Base-by-base conservation (phyloP, 2,797 vertebrate species). In the Pipistrellus kuhlii region DNA sequence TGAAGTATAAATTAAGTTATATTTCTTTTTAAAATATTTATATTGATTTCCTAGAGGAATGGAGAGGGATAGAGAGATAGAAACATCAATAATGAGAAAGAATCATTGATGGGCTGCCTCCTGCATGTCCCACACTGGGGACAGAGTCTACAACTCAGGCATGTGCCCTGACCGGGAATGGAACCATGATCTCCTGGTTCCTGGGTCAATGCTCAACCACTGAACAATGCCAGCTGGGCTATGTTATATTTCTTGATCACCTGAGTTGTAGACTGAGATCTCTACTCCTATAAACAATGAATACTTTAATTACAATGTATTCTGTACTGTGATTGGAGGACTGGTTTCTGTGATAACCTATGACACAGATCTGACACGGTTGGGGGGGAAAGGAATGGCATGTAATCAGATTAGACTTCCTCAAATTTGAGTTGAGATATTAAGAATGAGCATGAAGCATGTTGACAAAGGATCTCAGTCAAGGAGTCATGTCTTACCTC, bases 381-480 rank as follows among this genome's bases (percentile, higher is more conserved):
- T 38, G 25, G 18, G 15, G 15, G 0, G 21, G 15, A 15, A 68
- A 1, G 2, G 27, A 8, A 0, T 2, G 2, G 14, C 59, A 73
- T 80, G 3, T 23, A 5, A 59, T 41, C 6, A 13, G 17, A 13
- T 72, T 48, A 81, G 27, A 1, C 27, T 25, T 53, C 7, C 57
- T 76, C 82, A 35, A 68, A 77, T 48, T 44, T 88, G 41, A 85
- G 27, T 62, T 55, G 46, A 80, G 85, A 76, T 51, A 35, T 81
- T 71, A 71, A 85, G 14, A 12, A 85, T 72, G 57, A 57, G 8
- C 27, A 41, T 8, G n/a, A 92, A 92, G 76, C 21, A 38, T 78
- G 27, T 71, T 44, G 38, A 84, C 2, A 8, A 72, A 51, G 6
- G 48, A 30, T 10, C 1, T 51, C 5, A n/a, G 12, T 21, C 12